phyloP scores from a whole-genome alignment of 2,888 invertebrate genomes.

The Adelognathus sp. region DNA sequence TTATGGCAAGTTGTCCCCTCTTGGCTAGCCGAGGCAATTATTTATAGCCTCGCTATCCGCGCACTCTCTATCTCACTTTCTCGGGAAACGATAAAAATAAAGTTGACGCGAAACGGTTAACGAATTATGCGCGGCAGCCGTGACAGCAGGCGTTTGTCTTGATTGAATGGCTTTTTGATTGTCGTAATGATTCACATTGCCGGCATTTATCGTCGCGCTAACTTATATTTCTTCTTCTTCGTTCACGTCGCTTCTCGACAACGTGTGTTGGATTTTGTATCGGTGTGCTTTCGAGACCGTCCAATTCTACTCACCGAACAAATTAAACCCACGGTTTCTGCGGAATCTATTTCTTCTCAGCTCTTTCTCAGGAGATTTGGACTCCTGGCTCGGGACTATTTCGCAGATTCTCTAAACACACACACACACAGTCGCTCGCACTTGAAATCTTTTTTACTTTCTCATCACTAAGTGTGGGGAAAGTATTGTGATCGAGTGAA shows the following conservation, averaged over 20 bases:
- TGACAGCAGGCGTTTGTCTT: slow-evolving; percentile 52
- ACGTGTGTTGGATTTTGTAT: slow-evolving; percentile 1
- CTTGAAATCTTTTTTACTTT: slow-evolving; percentile 12
- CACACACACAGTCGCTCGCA: slow-evolving; percentile 6
- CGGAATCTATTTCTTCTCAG: slow-evolving; percentile 27
- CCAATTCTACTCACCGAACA: slow-evolving; percentile 22
- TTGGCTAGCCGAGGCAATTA: slow-evolving; percentile 34
- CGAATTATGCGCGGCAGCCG: slow-evolving; percentile 45
- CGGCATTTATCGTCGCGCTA: slow-evolving; percentile 40
- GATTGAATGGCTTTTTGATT: slow-evolving; percentile 56
- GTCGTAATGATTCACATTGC: slow-evolving; percentile 50
- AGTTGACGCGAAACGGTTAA: slow-evolving; percentile 27
- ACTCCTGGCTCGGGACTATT: slow-evolving; percentile 44
- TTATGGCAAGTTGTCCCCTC: slow-evolving; percentile 36
- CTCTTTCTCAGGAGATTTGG: slow-evolving; percentile 52
- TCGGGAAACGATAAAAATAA: slow-evolving; percentile 8
- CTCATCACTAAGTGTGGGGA: too few species aligned
- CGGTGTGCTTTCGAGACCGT: neutral
- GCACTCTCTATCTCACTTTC: too few species aligned
- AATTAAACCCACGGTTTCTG: slow-evolving; percentile 4
- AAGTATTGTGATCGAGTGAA: too few species aligned
- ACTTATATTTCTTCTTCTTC: slow-evolving; percentile 3
- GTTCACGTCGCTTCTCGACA: neutral
- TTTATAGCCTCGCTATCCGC: slow-evolving; percentile 32
- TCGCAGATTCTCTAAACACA: slow-evolving; percentile 16